phyloP scores from a whole-genome alignment of 1,140 invertebrate species.

The Scaptodrosophila lebanonensis region DNA sequence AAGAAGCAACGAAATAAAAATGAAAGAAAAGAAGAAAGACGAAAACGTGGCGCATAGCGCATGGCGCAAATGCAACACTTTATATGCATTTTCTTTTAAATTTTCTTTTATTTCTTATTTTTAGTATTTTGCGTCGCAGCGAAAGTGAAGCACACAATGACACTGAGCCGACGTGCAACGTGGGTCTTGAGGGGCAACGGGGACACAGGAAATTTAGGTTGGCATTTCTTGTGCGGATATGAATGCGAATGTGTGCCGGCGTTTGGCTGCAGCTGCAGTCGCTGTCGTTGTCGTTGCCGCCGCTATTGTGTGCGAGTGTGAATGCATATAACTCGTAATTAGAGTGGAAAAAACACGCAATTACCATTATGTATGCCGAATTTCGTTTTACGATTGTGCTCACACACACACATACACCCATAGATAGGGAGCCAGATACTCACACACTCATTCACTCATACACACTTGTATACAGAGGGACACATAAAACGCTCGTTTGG shows the following conservation, averaged over 20 bases:
- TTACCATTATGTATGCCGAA: conserved; percentile 72
- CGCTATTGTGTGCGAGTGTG: conserved; percentile 31
- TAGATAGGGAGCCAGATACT: background rate
- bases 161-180: conserved; percentile 14
- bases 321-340: conserved; percentile 63
- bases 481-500: too few species aligned
- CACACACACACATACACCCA: conserved; percentile 41
- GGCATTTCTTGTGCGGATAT: conserved; percentile 53
- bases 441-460: too few species aligned
- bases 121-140: conserved; percentile 49
- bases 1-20: conserved; percentile 7
- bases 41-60: conserved; percentile 5
- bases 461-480: too few species aligned
- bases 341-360: conserved; percentile 70
- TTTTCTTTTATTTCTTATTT: conserved; percentile 44
- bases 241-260: background rate
- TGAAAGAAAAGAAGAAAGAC: conserved; percentile 11
- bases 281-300: conserved; percentile 3
- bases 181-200: too few species aligned
- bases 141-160: conserved; percentile 20
- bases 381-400: conserved; percentile 61
- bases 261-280: background rate
- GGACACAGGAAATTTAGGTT: conserved; percentile 58
- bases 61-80: conserved; percentile 68
- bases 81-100: conserved; percentile 74